Base-by-base conservation (phyloP, 2,113 vertebrate species). In the Gorsachius goisagi region DNA sequence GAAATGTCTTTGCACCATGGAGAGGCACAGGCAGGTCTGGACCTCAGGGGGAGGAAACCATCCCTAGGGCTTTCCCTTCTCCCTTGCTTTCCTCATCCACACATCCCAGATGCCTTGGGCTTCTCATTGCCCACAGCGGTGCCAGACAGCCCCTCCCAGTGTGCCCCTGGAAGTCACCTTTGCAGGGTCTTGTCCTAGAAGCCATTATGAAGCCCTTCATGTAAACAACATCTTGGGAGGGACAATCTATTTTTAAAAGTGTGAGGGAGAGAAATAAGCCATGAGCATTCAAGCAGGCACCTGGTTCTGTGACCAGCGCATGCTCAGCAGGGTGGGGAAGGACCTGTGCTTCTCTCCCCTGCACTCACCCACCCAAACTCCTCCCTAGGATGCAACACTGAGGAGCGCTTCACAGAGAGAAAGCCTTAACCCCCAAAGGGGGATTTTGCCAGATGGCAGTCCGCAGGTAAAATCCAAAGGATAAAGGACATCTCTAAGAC, bases 191-290 rank as follows among this genome's bases (percentile, higher is more conserved):
- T 98, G 96, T 97, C 88, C 95, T 93, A 97, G 97, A 97, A 97
- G 94, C 89, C 68, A 67, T 96, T 97, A 94, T 93, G 97, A 97
- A 98, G 93, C 45, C 88, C 92, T 85, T 97, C 37, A 53, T 95
- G 90, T 90, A 96, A 97, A 98, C 93, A 98, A 93, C 97, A 97
- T 82, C 93, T 95, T 74, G 73, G 92, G 95, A 98, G 87, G 95
- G 95, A 96, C 2, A 68, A 97, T 90, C 95, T 97, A 94, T 95
- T 97, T 97, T 96, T 88, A 85, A 72, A 98, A 98, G 96, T 56
- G 95, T 97, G 92, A 98, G 95, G 98, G 87, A 96, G n/a, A 97
- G 91, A 97, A 98, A 97, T 89, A 88, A 97, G 93, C 93, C 94
- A 93, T 4, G 12, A 85, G 86, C 22, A 27, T 92, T 96, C 93